Base-by-base conservation (phyloP, 1,140 invertebrate species). In the Whitmania pigra region DNA sequence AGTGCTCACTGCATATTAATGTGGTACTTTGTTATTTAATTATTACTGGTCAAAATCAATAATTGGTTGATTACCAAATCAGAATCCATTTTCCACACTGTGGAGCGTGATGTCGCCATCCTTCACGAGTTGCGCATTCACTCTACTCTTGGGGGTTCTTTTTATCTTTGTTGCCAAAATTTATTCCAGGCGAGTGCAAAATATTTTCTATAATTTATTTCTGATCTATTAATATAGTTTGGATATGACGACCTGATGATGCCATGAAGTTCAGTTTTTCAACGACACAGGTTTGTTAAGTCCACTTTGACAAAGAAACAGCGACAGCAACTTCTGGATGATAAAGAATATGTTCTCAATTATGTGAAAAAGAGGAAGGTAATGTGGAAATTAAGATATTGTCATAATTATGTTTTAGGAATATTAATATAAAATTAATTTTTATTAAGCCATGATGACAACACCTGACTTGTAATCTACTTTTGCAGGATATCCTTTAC, bases 361-460 rank as follows among this genome's bases (percentile, higher is more conserved):
- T 78, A 78, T 43, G 82, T 86, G 7, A 84, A 83, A 73, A 77
- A 76, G 55, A 84, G 84, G 77, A 86, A 85, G 80, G 84, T 85
- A 78, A 75, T 60, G 5, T 6, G 9, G 5, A 6, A 25, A 27
- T 13, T 27, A 63, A 1, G 1, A 25, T 57, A 27, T 63, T 31
- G 13, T 15, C 22, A 57, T 27, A 31, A 31, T 63, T 20, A 27
- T 25, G 0, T 63, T 1, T 17, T 63, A 63, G 18, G 60, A 63
- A 49, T 43, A 43, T 6, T 43, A 43, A 5, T 43, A 43, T 49
- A 17, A 49, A 7, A 49, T 13, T 17, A 3, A 15, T 49, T 49
- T 49, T 15, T 49, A 13, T 49, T 4, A 49, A n/a, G n/a, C n/a
- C n/a, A n/a, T n/a, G n/a, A n/a, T n/a, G n/a, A n/a, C n/a, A n/a